These are phyloP conservation scores for Patella caerulea DNA, from an alignment of 2,888 invertebrate species.

Conservation along the genomic window DNA sequence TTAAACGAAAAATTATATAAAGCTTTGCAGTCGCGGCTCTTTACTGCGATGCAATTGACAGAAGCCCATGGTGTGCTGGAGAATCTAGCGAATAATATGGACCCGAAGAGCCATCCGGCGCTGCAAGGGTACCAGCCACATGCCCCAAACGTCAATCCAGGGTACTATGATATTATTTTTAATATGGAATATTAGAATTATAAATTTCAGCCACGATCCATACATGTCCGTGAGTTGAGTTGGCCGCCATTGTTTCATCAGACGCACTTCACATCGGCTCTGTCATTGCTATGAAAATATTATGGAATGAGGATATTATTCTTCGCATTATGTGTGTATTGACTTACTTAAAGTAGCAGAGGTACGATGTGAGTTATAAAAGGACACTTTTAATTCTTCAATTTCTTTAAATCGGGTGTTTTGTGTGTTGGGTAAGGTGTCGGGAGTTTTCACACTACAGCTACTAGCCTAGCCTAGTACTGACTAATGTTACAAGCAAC, in stretches of 20 bases:
- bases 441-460: too few relatives aligned
- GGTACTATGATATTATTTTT: slow-evolving; percentile 72
- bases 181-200: slow-evolving; percentile 19
- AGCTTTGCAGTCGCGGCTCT: slow-evolving; percentile 47
- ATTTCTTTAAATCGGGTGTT: too few relatives aligned
- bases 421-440: too few relatives aligned
- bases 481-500: too few relatives aligned
- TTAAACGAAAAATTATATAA: slow-evolving; percentile 60
- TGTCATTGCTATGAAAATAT: slow-evolving; percentile 10
- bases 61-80: slow-evolving; percentile 54
- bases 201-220: slow-evolving; percentile 12
- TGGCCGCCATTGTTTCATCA: slow-evolving; percentile 42
- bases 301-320: slow-evolving; percentile 2
- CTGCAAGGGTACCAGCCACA: slow-evolving; percentile 72
- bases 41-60: slow-evolving; percentile 61
- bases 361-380: not conserved
- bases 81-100: slow-evolving; percentile 72
- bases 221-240: slow-evolving; percentile 23
- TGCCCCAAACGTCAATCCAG: slow-evolving; percentile 71
- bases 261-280: slow-evolving; percentile 39
- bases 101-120: slow-evolving; percentile 74
- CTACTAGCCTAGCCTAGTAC: too few relatives aligned
- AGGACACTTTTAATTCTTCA: too few relatives aligned
- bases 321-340: not conserved
- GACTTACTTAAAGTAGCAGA: not conserved